phyloP scores from a whole-genome alignment of 2,113 vertebrate species.

The Aramus guarauna region DNA sequence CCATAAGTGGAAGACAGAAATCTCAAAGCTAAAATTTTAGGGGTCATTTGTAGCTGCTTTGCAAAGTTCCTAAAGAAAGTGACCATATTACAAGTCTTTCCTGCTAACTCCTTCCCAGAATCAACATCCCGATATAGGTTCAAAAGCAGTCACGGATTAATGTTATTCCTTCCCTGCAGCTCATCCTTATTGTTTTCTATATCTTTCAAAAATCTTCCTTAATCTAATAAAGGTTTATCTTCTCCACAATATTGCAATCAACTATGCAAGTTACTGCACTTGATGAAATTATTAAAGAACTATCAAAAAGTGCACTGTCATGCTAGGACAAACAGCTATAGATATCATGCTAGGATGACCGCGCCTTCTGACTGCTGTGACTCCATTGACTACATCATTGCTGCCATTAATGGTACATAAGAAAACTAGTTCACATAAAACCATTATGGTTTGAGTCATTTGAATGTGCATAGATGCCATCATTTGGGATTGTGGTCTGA shows the following conservation, averaged over 20 bases:
- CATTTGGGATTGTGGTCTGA: neutral
- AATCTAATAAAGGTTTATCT: neutral
- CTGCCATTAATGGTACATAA: neutral
- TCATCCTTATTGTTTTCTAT: neutral
- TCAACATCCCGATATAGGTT: neutral
- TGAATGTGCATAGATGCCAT: neutral
- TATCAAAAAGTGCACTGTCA: neutral
- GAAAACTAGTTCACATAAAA: neutral
- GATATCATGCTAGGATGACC: neutral
- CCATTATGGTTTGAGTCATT: fast-evolving
- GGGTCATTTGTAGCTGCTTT: neutral
- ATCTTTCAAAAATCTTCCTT: neutral
- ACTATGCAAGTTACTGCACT: neutral
- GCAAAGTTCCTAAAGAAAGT: neutral
- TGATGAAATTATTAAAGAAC: neutral
- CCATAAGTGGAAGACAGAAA: neutral
- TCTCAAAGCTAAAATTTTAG: neutral
- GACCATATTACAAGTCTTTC: neutral
- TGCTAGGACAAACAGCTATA: too few relatives aligned
- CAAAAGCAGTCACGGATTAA: neutral
- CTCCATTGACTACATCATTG: neutral
- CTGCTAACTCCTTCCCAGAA: neutral
- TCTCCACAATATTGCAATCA: neutral
- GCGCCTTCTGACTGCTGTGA: neutral
- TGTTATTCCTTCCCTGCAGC: neutral